These are phyloP conservation scores for Anas capensis DNA, from an alignment of 2,797 vertebrate species.

Conservation along the genomic window DNA sequence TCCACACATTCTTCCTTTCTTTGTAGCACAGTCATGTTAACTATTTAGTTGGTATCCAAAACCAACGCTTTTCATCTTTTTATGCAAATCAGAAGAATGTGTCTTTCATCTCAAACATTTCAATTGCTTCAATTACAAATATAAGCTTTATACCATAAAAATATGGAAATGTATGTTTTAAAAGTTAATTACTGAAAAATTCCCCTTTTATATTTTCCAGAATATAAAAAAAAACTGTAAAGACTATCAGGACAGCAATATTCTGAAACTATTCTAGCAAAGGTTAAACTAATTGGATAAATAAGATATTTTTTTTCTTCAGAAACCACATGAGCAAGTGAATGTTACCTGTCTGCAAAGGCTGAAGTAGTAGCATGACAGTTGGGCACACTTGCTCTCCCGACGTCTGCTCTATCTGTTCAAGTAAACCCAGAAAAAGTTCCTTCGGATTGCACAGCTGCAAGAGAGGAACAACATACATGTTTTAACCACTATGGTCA, in stretches of 20 bases:
- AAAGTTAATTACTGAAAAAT: background rate
- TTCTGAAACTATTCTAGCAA: background rate
- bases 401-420: constrained; percentile 92
- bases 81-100: background rate
- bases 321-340: background rate
- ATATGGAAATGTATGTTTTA: background rate
- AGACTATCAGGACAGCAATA: background rate
- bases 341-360: constrained; percentile 89
- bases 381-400: constrained; percentile 83
- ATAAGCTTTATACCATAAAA: background rate
- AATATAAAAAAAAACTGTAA: background rate
- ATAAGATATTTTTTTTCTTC: background rate
- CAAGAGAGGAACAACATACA: constrained; percentile 8
- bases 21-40: background rate
- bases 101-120: background rate
- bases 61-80: background rate
- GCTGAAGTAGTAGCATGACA: constrained; percentile 87
- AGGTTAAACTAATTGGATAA: background rate
- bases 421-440: constrained; percentile 92
- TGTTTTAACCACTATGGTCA: background rate
- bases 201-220: background rate
- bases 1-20: background rate
- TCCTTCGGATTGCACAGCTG: constrained; percentile 95
- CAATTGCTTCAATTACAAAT: background rate
- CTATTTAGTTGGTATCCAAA: background rate